These are phyloP conservation scores for Cassiopea andromeda DNA, from an alignment of 30 jellyfish, hydroid and myxozoan species.

Conservation along the genomic window DNA sequence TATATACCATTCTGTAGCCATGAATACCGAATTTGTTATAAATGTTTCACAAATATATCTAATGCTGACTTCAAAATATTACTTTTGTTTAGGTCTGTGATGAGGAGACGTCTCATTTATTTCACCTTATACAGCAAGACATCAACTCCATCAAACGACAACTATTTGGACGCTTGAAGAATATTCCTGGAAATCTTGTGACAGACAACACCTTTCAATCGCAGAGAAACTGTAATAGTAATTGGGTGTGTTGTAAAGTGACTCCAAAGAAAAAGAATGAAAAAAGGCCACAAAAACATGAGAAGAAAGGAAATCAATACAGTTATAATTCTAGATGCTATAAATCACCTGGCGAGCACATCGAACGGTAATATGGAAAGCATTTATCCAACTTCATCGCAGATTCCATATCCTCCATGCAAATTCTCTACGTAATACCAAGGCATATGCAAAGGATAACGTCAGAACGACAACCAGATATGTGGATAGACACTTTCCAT, in stretches of 20 bases:
- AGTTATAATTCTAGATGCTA: constrained; percentile 25
- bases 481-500: no score
- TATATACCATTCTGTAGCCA: no score
- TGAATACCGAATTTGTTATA: no score
- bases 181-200: not conserved
- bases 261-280: not conserved
- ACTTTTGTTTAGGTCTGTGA: constrained; percentile 16
- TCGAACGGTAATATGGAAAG: constrained; percentile 10
- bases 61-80: no score
- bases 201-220: not conserved
- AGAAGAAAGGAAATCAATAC: not conserved
- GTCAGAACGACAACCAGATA: no score
- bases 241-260: not conserved
- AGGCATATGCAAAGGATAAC: no score
- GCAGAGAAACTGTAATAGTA: constrained; percentile 6
- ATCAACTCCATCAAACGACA: not conserved
- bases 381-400: not conserved
- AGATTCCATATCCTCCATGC: no score
- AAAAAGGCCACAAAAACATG: not conserved
- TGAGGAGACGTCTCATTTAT: constrained; percentile 2
- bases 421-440: no score
- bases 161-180: not conserved
- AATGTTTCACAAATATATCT: not conserved
- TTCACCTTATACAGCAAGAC: constrained; percentile 4
- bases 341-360: constrained; percentile 24